Conservation (phyloP, 2,888 invertebrate species). For the Polyommatus icarus region DNA sequence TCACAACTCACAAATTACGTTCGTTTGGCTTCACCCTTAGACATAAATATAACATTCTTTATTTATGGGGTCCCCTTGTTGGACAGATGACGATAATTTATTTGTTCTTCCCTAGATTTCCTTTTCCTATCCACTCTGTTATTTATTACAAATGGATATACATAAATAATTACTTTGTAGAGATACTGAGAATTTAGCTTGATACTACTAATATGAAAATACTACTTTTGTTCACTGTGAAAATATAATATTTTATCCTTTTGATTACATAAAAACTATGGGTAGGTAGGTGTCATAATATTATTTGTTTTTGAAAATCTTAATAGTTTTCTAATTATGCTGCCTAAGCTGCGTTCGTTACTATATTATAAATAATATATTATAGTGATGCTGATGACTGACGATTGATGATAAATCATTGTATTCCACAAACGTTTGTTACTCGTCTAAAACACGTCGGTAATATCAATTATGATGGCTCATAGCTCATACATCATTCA, state of each 20-base stretch:
- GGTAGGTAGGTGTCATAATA: no score
- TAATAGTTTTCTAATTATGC: no score
- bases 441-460: conserved; percentile 1
- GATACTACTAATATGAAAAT: no score
- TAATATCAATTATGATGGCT: conserved; percentile 12
- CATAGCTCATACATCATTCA: background rate
- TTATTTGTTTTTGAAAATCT: no score
- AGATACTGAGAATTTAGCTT: no score
- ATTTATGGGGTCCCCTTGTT: conserved; percentile 11
- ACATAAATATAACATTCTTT: background rate
- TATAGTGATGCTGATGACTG: background rate
- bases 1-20: no score
- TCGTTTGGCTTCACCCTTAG: no score
- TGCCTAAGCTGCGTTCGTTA: no score
- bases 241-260: background rate
- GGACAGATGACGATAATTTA: conserved; percentile 1
- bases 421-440: background rate
- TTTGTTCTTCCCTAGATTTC: background rate
- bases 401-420: background rate
- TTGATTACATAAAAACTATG: background rate
- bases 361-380: no score
- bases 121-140: background rate
- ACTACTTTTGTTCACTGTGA: no score
- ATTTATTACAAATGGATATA: background rate
- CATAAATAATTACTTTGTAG: background rate